phyloP scores from a whole-genome alignment of 2,888 invertebrate species.

The Drosophila borborema region DNA sequence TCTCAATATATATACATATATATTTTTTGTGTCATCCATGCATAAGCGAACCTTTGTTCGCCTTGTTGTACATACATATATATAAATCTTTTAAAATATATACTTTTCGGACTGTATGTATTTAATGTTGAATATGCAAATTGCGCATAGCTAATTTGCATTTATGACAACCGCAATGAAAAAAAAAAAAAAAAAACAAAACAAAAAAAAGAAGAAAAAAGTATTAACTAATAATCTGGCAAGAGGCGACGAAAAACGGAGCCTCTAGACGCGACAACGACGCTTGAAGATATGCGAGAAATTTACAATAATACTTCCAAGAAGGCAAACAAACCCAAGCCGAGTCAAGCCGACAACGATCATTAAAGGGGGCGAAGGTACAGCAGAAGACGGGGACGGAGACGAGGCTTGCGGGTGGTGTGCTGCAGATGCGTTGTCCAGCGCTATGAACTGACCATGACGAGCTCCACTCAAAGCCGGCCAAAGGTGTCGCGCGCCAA shows the following conservation, averaged over 20 bases:
- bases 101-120: conserved; percentile 34
- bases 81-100: conserved; percentile 29
- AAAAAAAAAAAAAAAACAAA: background rate
- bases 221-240: conserved; percentile 76
- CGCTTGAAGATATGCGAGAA: conserved; percentile 75
- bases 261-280: conserved; percentile 54
- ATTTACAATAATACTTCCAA: conserved; percentile 81
- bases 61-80: background rate
- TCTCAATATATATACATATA: background rate
- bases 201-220: conserved; percentile 34
- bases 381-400: background rate
- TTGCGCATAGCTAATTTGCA: conserved; percentile 77
- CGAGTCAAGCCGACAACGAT: conserved; percentile 61
- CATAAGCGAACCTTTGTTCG: conserved; percentile 6
- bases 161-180: conserved; percentile 61
- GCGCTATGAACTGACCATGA: conserved; percentile 72
- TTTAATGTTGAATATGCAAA: conserved; percentile 80
- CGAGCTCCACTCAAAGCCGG: conserved; percentile 43
- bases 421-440: conserved; percentile 46
- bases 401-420: conserved; percentile 5
- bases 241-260: conserved; percentile 40
- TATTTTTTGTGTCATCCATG: background rate
- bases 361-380: conserved; percentile 13
- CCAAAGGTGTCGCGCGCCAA: conserved; percentile 77
- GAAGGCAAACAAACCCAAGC: conserved; percentile 59